Evolutionary conservation across 1,140 invertebrate genomes (phyloP).

Genomic region (Macrotrachela quadricornifera): DNA sequence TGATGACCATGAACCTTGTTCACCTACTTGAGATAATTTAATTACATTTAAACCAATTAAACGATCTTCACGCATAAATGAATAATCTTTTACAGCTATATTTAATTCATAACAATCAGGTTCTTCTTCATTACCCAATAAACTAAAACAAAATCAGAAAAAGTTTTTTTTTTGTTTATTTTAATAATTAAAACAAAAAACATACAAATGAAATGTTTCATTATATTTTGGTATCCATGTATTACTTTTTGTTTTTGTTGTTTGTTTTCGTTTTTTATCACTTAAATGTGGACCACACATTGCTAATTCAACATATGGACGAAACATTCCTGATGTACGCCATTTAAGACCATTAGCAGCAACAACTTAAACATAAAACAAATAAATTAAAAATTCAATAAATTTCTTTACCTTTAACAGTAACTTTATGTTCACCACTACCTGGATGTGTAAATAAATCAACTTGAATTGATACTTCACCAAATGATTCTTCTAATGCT

Average conservation of each 20-base stretch:
- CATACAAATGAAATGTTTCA: slow-evolving; percentile 68
- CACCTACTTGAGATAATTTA: slow-evolving; percentile 80
- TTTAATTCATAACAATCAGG: slow-evolving; percentile 86
- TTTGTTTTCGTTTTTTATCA: slow-evolving; percentile 89
- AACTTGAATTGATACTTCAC: slow-evolving; percentile 89
- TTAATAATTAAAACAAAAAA: not conserved
- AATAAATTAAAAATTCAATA: too few species aligned
- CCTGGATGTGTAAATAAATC: slow-evolving; percentile 95
- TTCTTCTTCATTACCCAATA: slow-evolving; percentile 58
- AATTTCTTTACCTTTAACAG: slow-evolving; percentile 45
- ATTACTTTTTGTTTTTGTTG: slow-evolving; percentile 92
- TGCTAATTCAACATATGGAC: slow-evolving; percentile 94
- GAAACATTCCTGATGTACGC: slow-evolving; percentile 83
- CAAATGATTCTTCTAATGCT: slow-evolving; percentile 59
- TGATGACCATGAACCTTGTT: slow-evolving; percentile 59
- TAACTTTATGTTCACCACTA: slow-evolving; percentile 95
- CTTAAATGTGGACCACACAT: slow-evolving; percentile 87
- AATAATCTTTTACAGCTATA: slow-evolving; percentile 95
- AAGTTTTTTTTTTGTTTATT: not conserved
- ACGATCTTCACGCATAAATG: slow-evolving; percentile 83
- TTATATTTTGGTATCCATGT: slow-evolving; percentile 98
- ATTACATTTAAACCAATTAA: slow-evolving; percentile 89
- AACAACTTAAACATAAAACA: slow-evolving; percentile 46
- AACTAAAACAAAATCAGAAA: not conserved
- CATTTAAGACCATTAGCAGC: slow-evolving; percentile 95